Percentiles rank a stretch among this genome's conserved stretches.
Evolutionary conservation across 2,113 vertebrate species (phyloP).

Genomic region (Lethenteron camtschaticum): DNA sequence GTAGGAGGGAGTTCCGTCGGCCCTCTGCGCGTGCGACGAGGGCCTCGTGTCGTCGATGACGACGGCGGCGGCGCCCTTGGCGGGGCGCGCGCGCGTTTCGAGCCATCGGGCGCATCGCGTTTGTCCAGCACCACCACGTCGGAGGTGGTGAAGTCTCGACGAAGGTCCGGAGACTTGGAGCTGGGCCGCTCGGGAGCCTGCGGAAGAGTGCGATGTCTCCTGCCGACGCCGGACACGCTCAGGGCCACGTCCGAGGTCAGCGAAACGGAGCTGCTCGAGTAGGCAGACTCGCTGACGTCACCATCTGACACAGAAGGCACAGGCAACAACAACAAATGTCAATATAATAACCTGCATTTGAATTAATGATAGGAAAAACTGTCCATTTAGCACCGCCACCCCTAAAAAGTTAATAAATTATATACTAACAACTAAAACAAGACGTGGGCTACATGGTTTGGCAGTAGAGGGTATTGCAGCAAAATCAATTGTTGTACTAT

Average conservation of each 20-base stretch:
- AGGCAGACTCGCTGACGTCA: slow-evolving; percentile 25
- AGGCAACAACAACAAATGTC: background rate
- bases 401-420: background rate
- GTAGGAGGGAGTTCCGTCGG: no score
- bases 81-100: background rate
- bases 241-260: slow-evolving; percentile 20
- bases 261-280: slow-evolving; percentile 33
- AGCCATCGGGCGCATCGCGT: slow-evolving; percentile 31
- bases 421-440: slow-evolving; percentile 1
- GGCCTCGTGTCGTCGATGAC: no score
- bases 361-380: background rate
- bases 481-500: background rate
- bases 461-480: background rate
- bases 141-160: slow-evolving; percentile 15
- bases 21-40: no score
- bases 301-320: slow-evolving; percentile 14
- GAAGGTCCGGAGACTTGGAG: slow-evolving; percentile 20
- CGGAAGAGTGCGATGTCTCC: slow-evolving; percentile 54
- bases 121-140: slow-evolving; percentile 83
- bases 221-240: slow-evolving; percentile 40
- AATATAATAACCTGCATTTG: background rate
- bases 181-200: slow-evolving; percentile 25
- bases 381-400: background rate
- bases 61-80: no score
- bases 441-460: background rate